Evolutionary conservation across 1,140 invertebrate genomes (phyloP).

Genomic region (Phymorhynchus buccinoides): DNA sequence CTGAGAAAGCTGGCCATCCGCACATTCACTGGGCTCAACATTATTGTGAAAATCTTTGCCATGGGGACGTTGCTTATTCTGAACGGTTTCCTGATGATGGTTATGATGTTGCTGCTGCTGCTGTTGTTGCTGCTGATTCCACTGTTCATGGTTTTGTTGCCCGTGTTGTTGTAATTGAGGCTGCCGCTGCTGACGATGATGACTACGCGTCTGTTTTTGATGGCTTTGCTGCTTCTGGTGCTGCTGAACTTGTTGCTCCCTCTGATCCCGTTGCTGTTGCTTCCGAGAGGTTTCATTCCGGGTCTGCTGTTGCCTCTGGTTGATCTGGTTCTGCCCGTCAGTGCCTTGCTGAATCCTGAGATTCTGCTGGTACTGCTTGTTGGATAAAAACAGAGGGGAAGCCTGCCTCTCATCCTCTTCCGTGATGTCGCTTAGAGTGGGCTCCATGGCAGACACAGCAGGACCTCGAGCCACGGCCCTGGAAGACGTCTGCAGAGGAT

Average conservation of each 20-base stretch:
- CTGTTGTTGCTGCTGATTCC: not conserved
- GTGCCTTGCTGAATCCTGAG: no score
- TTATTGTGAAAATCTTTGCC: not conserved
- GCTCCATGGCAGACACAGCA: not conserved
- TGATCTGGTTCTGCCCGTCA: no score
- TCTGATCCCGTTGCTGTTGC: not conserved
- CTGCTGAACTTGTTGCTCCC: not conserved
- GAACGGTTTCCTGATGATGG: not conserved
- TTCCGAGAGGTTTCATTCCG: no score
- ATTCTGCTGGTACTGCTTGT: no score
- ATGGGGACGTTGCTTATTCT: no score
- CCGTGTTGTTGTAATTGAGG: not conserved
- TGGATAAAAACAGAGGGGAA: not conserved
- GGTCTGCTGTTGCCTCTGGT: no score
- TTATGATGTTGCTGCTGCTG: not conserved
- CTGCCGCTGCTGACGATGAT: not conserved
- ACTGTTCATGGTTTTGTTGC: not conserved
- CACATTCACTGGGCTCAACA: not conserved
- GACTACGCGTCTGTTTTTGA: not conserved
- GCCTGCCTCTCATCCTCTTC: conserved; percentile 32
- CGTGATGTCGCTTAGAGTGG: conserved; percentile 7
- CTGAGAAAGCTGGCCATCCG: not conserved
- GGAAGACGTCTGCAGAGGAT: not conserved
- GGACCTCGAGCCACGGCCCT: not conserved
- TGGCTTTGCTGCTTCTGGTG: not conserved